A percentile compares a stretch with the other conserved stretches of the same genome.
Conservation (phyloP, 2,888 invertebrate species). For the Diadegma fenestrale region DNA sequence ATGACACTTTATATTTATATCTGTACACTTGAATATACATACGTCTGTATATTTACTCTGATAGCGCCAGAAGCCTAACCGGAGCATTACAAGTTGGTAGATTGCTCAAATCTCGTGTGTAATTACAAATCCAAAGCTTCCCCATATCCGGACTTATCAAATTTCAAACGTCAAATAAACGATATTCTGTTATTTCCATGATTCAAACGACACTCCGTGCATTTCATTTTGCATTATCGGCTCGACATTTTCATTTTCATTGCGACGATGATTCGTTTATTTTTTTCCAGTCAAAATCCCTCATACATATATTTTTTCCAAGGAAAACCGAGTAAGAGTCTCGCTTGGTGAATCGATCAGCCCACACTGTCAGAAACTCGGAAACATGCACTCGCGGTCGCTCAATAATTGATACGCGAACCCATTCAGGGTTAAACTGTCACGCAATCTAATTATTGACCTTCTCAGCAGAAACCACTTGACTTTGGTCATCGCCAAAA, state of each 20-base stretch:
- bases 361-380: no score
- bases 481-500: no score
- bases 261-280: background rate
- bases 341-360: no score
- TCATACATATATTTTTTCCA: background rate
- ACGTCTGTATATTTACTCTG: background rate
- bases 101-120: slow-evolving; percentile 33
- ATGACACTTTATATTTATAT: slow-evolving; percentile 13
- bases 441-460: no score
- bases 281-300: background rate
- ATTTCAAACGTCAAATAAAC: slow-evolving; percentile 27
- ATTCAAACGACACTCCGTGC: background rate
- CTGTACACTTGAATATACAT: background rate
- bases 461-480: no score
- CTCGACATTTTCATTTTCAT: background rate
- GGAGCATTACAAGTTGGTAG: slow-evolving; percentile 23
- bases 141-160: slow-evolving; percentile 1
- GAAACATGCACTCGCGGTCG: no score
- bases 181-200: background rate
- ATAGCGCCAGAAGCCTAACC: slow-evolving; percentile 21
- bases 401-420: no score
- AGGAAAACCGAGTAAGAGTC: background rate
- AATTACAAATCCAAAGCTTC: slow-evolving; percentile 51
- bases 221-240: background rate
- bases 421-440: no score